phyloP scores from a whole-genome alignment of 2,797 vertebrate species.

The Takifugu rubripes region DNA sequence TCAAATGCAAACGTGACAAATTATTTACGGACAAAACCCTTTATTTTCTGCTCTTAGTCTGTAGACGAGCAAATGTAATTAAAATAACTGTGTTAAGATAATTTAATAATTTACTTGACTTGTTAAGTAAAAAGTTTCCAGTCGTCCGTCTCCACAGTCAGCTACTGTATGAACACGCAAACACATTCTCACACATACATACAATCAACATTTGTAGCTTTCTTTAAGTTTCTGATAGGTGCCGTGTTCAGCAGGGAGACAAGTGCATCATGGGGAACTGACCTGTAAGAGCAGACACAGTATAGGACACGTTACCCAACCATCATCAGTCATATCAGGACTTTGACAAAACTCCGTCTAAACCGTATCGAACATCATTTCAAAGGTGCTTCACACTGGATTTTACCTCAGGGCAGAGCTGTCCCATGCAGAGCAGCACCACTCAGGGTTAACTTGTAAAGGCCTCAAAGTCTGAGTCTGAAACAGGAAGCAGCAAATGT shows the following conservation, averaged over 20 bases:
- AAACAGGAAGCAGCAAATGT: constrained; percentile 73
- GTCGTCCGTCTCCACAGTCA: constrained; percentile 39
- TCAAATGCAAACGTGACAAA: not conserved
- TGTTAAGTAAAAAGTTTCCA: constrained; percentile 49
- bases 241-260: constrained; percentile 56
- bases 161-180: constrained; percentile 26
- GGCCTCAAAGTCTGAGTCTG: constrained; percentile 85
- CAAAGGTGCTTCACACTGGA: constrained; percentile 35
- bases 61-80: constrained; percentile 2
- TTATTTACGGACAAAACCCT: constrained; percentile 27
- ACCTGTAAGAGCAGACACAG: constrained; percentile 68
- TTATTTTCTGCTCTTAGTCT: constrained; percentile 34
- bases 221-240: constrained; percentile 51
- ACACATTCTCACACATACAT: constrained; percentile 21
- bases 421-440: constrained; percentile 52
- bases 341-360: too few species aligned
- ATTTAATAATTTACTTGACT: constrained; percentile 3
- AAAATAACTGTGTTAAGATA: not conserved
- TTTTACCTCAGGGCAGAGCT: constrained; percentile 70
- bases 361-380: too few species aligned
- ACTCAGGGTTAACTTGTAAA: constrained; percentile 77
- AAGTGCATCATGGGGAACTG: constrained; percentile 62
- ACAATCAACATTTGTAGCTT: constrained; percentile 27
- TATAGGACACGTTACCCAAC: constrained; percentile 42
- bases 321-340: not conserved